Conservation (phyloP, 1,140 invertebrate species). For the Drosophila arawakana region DNA sequence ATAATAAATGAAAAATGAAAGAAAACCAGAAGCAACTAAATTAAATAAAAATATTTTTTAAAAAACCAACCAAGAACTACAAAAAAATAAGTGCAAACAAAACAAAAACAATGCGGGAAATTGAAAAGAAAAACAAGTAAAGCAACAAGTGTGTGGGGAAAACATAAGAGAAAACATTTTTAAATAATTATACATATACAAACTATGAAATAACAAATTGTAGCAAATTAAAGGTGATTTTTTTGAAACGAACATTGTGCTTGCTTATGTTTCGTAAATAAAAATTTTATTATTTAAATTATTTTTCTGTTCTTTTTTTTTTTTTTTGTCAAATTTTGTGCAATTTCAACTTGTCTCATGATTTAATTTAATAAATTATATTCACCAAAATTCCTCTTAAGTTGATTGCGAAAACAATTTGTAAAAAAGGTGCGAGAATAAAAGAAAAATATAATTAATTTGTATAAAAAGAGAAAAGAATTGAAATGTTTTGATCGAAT, state of each 20-base stretch:
- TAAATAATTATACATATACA: constrained; percentile 64
- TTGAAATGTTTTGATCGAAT: background rate
- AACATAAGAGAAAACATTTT: constrained; percentile 39
- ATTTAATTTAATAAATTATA: background rate
- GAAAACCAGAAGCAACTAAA: constrained; percentile 57
- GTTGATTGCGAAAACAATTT: constrained; percentile 31
- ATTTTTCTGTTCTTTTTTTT: constrained; percentile 39
- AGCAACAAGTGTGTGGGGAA: constrained; percentile 50
- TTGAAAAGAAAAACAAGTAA: background rate
- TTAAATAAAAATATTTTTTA: constrained; percentile 56
- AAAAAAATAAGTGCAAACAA: constrained; percentile 39
- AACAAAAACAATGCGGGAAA: constrained; percentile 28
- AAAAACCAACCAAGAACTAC: constrained; percentile 26
- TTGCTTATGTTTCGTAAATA: constrained; percentile 69
- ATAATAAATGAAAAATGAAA: constrained; percentile 43
- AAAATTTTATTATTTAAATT: constrained; percentile 66
- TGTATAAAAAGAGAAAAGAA: constrained; percentile 43
- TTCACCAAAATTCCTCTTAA: constrained; percentile 11
- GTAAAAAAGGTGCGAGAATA: constrained; percentile 54
- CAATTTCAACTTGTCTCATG: constrained; percentile 4
- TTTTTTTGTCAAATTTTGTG: constrained; percentile 38
- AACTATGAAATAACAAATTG: constrained; percentile 65
- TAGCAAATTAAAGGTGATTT: constrained; percentile 81
- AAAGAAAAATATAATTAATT: constrained; percentile 49
- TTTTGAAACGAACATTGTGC: constrained; percentile 68